Conservation (phyloP, 2,113 vertebrate genomes). For the Eleginops maclovinus region DNA sequence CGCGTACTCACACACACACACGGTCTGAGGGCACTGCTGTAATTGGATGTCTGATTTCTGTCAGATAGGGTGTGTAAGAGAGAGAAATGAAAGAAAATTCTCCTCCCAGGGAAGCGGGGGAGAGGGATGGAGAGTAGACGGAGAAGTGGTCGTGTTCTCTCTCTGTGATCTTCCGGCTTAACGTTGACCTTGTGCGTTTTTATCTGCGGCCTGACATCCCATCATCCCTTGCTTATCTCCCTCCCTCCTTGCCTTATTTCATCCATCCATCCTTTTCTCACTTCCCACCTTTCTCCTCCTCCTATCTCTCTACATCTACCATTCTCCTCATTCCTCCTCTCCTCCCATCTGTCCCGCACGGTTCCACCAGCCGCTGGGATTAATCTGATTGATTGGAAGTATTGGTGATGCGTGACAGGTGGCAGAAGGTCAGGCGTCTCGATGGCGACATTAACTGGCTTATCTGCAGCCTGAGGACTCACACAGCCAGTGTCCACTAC, state of each 20-base stretch:
- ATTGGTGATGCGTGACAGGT: conserved; percentile 53
- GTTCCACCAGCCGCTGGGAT: conserved; percentile 42
- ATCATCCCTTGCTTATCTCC: conserved; percentile 74
- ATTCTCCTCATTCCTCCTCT: conserved; percentile 11
- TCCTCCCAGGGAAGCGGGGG: conserved; percentile 26
- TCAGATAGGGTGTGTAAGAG: conserved; percentile 49
- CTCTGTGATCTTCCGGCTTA: conserved; percentile 72
- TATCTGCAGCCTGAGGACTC: conserved; percentile 32
- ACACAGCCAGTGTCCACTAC: conserved; percentile 26
- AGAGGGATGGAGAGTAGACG: conserved; percentile 16
- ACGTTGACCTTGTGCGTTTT: conserved; percentile 74
- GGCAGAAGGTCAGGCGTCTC: conserved; percentile 50
- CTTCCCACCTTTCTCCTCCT: conserved; percentile 25
- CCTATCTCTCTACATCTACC: conserved; percentile 9
- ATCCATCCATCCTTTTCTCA: conserved; percentile 46
- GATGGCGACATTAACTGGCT: conserved; percentile 54
- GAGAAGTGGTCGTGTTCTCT: conserved; percentile 58
- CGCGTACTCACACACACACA: neutral
- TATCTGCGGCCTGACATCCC: conserved; percentile 72
- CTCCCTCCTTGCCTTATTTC: conserved; percentile 36
- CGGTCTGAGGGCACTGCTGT: conserved; percentile 59
- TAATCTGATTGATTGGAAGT: conserved; percentile 60
- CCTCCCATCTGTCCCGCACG: neutral
- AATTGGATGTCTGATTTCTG: conserved; percentile 81
- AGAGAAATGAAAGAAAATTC: conserved; percentile 45